Evolutionary conservation across 2,797 vertebrate species (phyloP), one percentile per base, ranked within the genome.

Genomic region (Octomys mimax): DNA sequence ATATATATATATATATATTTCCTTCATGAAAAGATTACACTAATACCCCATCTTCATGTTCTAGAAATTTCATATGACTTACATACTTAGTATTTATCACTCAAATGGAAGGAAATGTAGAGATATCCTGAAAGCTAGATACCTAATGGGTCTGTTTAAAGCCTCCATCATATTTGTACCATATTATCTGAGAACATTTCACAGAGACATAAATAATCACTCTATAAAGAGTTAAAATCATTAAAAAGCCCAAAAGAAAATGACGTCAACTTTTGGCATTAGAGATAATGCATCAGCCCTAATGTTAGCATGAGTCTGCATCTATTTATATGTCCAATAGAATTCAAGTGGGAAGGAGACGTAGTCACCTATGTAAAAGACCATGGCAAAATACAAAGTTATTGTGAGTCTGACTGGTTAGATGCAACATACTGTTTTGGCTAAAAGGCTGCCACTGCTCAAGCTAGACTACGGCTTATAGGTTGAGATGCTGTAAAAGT

Each of bases 401-500:
- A 84, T 0, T n/a, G 59, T 85, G 36, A 42, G 66, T 73, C 82
- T 90, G 77, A 89, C 80, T 89, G 79, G 36, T 66, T 42, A 64
- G 36, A 3, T 52, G 18, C 21, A 9, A 81, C 46, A n/a, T 19
- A 70, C 49, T 83, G 83, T 24, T 88, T 87, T 89, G 80, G 28
- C 52, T 26, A 12, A 94, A 82, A 21, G 85, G 70, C 54, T 57
- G 16, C 70, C 92, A 62, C 73, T 85, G 77, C 92, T 96, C 92
- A 96, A 95, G 26, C 54, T 62, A 46, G 61, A 73, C 95, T 75
- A 46, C 70, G 89, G 89, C 84, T 95, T 95, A 85, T 68, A 82
- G 86, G 57, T 82, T 89, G 95, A 97, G 94, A 95, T 96, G 97
- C 95, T 91, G 21, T 93, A 95, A 98, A 97, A 96, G 97, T 98